A percentile compares a stretch with the other conserved stretches of the same genome.
phyloP scores from a whole-genome alignment of 1,140 invertebrate species.

The Rhagoletis zephyria region DNA sequence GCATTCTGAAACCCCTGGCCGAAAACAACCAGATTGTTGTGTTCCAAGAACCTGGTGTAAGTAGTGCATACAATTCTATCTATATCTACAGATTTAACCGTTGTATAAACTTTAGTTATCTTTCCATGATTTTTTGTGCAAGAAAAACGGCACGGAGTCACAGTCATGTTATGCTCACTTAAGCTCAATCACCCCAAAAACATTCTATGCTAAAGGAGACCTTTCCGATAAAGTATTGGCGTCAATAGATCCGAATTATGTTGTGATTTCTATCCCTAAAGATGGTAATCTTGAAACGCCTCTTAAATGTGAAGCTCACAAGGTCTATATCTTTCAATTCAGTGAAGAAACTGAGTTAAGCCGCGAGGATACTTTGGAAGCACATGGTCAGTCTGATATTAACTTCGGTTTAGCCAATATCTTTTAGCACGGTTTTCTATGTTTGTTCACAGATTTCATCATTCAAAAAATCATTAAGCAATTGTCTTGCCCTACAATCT shows the following conservation, averaged over 20 bases:
- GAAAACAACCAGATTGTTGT: conserved; percentile 69
- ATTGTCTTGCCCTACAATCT: conserved; percentile 67
- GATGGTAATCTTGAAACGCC: conserved; percentile 62
- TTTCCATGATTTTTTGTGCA: conserved; percentile 67
- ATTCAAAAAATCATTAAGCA: conserved; percentile 65
- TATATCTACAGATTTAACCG: neutral
- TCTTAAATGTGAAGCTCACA: conserved; percentile 63
- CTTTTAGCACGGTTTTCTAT: conserved; percentile 32
- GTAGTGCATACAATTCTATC: conserved; percentile 51
- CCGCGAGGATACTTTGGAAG: conserved; percentile 71
- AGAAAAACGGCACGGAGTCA: conserved; percentile 59
- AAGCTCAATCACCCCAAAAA: conserved; percentile 65
- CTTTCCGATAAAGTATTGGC: conserved; percentile 67
- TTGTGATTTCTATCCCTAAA: conserved; percentile 64
- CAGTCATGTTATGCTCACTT: conserved; percentile 67
- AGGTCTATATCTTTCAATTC: conserved; percentile 70
- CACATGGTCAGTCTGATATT: conserved; percentile 72
- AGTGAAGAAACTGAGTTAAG: conserved; percentile 69
- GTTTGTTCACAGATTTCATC: conserved; percentile 69
- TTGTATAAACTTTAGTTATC: conserved; percentile 59
- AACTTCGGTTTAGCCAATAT: neutral
- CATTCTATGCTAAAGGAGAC: conserved; percentile 68
- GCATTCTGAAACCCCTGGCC: conserved; percentile 61
- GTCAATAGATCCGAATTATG: conserved; percentile 59
- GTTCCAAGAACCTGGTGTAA: conserved; percentile 70